Evolutionary conservation across 2,888 invertebrate genomes (phyloP), one percentile per base, ranked within the genome.

Genomic region (Gibbula magus): DNA sequence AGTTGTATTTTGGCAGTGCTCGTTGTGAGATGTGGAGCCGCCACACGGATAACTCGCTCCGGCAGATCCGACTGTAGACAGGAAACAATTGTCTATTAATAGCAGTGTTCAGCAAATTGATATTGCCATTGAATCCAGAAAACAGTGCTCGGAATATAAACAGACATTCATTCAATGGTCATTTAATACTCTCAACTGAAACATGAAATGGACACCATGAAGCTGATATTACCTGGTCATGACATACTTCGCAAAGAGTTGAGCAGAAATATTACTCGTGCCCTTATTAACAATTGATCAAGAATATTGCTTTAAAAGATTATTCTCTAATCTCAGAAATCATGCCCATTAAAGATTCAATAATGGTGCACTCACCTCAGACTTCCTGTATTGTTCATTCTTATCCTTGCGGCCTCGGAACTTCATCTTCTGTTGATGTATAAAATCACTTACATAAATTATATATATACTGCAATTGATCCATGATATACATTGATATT

Each of bases 1-100:
- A 94, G 90, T 53, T 93, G 91, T 2, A 94, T 89, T 0, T 93
- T 86, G 1, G 88, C 88, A 67, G 86, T 85, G 75, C 84, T 86
- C 79, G 90, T 91, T 39, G 87, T 89, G 74, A 92, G 83, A 70
- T 88, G 85, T 0, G 91, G 91, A 0, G 89, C 90, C 80, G 89
- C 90, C 0, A 92, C 88, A 22, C 89, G 83, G n/a, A 92, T 91
- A 39, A 91, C 87, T 5, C 89, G 89, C 8, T 89, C 89, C 67
- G 88, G 86, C 66, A 85, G 84, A 61, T 90, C 90, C 25, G 83
- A 75, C 91, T 90, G 83, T n/a, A 83, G 18, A 16, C 35, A 56
- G 51, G 18, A 20, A 61, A 45, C 13, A 45, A 45, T 13, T 10
- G 13, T 45, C 13, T 4, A n/a, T n/a, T n/a, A n/a, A n/a, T n/a